These are phyloP conservation scores for Scaptomyza flava DNA, from an alignment of 2,888 invertebrate genomes.

Conservation along the genomic window DNA sequence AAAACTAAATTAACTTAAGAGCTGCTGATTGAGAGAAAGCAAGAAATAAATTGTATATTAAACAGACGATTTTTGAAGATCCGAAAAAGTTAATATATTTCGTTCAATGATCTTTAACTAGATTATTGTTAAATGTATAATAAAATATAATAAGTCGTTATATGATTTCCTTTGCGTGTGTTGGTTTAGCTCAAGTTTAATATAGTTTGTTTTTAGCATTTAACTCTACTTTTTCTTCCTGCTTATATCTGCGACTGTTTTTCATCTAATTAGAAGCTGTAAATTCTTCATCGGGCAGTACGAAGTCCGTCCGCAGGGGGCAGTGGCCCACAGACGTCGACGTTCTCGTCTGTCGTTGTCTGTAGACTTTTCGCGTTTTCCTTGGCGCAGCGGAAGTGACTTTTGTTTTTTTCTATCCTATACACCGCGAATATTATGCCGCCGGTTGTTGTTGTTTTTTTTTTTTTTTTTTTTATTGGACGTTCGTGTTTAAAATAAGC, in stretches of 20 bases:
- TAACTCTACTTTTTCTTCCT: constrained; percentile 1
- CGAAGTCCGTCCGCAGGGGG: constrained; percentile 17
- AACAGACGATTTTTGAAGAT: not conserved
- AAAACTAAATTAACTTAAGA: not conserved
- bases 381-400: constrained; percentile 81
- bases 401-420: constrained; percentile 74
- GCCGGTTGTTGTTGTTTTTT: constrained; percentile 51
- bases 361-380: constrained; percentile 76
- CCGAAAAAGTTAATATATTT: not conserved
- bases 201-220: constrained; percentile 15
- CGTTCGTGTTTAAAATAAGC: constrained; percentile 73
- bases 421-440: constrained; percentile 77
- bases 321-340: constrained; percentile 30
- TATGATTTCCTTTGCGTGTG: constrained; percentile 14
- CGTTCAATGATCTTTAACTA: not conserved
- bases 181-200: not conserved
- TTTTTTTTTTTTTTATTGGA: constrained; percentile 40
- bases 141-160: not conserved
- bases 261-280: constrained; percentile 55
- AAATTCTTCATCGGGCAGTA: constrained; percentile 24
- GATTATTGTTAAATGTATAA: not conserved
- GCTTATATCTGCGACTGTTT: constrained; percentile 32
- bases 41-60: not conserved
- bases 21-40: not conserved
- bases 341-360: constrained; percentile 36